Evolutionary conservation across 2,888 invertebrate species (phyloP).

Genomic region (Drosophila pseudotakahashii): DNA sequence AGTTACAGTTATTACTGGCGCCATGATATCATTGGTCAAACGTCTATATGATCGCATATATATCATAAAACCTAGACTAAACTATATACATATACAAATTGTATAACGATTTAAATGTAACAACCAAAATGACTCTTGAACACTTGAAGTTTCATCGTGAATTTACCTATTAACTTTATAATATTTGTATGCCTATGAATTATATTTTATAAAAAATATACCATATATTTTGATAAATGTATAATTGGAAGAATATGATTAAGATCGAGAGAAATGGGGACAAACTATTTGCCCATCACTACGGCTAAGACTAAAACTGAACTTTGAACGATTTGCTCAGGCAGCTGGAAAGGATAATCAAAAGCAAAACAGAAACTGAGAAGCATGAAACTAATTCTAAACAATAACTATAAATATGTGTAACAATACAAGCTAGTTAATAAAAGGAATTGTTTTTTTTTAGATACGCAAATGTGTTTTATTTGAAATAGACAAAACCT

Average conservation of each 20-base stretch:
- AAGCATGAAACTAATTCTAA: constrained; percentile 8
- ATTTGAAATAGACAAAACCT: not conserved
- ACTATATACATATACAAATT: constrained; percentile 13
- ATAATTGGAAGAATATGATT: constrained; percentile 14
- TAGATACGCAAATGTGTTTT: constrained; percentile 1
- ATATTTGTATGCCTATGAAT: constrained; percentile 17
- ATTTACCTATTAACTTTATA: constrained; percentile 44
- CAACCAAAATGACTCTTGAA: constrained; percentile 59
- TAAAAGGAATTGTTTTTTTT: constrained; percentile 62
- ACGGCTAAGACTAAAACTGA: constrained; percentile 33
- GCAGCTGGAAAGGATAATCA: constrained; percentile 64
- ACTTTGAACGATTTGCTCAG: constrained; percentile 55
- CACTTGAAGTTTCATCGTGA: constrained; percentile 52
- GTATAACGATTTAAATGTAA: constrained; percentile 28
- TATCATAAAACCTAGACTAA: constrained; percentile 22
- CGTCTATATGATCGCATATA: constrained; percentile 20
- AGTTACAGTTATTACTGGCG: no score
- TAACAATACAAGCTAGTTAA: constrained; percentile 48
- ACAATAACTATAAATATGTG: constrained; percentile 13
- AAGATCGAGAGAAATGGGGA: constrained; percentile 7
- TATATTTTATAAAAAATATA: constrained; percentile 40
- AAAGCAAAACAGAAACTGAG: constrained; percentile 32
- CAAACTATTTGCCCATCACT: constrained; percentile 14
- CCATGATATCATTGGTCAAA: constrained; percentile 6
- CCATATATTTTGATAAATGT: constrained; percentile 41